These are phyloP conservation scores for Solenopsis invicta DNA, from an alignment of 1,140 invertebrate species.

Conservation along the genomic window DNA sequence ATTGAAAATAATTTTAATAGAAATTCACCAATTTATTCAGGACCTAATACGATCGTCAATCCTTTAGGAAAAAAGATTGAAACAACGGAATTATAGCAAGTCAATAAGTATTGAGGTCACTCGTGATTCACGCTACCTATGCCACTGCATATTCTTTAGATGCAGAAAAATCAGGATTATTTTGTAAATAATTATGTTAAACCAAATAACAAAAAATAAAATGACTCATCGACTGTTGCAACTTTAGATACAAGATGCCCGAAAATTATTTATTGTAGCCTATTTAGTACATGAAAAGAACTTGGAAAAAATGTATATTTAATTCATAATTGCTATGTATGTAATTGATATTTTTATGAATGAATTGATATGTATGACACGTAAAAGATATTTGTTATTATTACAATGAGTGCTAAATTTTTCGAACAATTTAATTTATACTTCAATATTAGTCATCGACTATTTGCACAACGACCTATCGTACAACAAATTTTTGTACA, in stretches of 20 bases:
- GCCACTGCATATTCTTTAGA: conserved; percentile 4
- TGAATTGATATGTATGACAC: conserved; percentile 8
- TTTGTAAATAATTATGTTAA: conserved; percentile 66
- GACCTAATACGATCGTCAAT: conserved; percentile 87
- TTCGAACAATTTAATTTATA: conserved; percentile 29
- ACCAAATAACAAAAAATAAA: conserved; percentile 39
- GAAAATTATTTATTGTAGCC: conserved; percentile 34
- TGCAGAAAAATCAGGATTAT: conserved; percentile 6
- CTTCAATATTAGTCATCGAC: conserved; percentile 28
- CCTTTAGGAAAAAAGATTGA: conserved; percentile 93
- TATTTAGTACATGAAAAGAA: neutral
- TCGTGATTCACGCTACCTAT: neutral
- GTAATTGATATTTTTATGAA: neutral
- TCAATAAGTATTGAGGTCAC: conserved; percentile 22
- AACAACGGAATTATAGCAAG: conserved; percentile 92
- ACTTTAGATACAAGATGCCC: neutral
- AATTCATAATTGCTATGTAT: conserved; percentile 7
- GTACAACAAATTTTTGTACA: conserved; percentile 62
- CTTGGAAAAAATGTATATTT: conserved; percentile 14
- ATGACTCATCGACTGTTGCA: conserved; percentile 31
- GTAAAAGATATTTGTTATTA: conserved; percentile 27
- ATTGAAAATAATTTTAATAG: conserved; percentile 85
- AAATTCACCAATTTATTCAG: conserved; percentile 86
- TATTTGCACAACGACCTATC: conserved; percentile 46
- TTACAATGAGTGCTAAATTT: conserved; percentile 29